Conservation (phyloP, 2,888 invertebrate genomes). For the Zele albiditarsus region DNA sequence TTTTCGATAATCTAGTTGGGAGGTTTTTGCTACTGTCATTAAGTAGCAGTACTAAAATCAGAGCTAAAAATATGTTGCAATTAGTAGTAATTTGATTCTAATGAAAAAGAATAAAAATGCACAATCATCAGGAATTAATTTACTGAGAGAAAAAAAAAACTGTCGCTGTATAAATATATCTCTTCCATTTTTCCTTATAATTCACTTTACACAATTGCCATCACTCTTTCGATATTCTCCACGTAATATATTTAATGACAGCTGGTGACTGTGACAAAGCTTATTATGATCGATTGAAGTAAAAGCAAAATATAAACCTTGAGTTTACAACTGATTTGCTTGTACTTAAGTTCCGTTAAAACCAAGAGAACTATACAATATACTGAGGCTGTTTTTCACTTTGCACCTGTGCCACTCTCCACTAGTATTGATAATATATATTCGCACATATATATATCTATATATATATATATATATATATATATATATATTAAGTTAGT, state of each 20-base stretch:
- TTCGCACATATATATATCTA: background rate
- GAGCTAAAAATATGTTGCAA: no score
- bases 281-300: background rate
- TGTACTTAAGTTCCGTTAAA: background rate
- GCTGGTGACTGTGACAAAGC: background rate
- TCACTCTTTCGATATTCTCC: no score
- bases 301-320: background rate
- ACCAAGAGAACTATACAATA: background rate
- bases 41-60: no score
- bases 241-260: background rate
- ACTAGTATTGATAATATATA: background rate
- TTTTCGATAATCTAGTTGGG: background rate
- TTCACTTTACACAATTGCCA: no score
- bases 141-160: no score
- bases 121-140: no score
- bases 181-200: no score
- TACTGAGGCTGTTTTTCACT: background rate
- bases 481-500: background rate
- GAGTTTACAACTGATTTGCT: constrained; percentile 16
- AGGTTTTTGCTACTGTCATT: no score
- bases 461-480: background rate
- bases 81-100: background rate
- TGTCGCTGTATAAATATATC: no score
- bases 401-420: constrained; percentile 15
- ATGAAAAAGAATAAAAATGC: background rate